phyloP scores from a whole-genome alignment of 1,140 invertebrate genomes.

The Wasmannia auropunctata region DNA sequence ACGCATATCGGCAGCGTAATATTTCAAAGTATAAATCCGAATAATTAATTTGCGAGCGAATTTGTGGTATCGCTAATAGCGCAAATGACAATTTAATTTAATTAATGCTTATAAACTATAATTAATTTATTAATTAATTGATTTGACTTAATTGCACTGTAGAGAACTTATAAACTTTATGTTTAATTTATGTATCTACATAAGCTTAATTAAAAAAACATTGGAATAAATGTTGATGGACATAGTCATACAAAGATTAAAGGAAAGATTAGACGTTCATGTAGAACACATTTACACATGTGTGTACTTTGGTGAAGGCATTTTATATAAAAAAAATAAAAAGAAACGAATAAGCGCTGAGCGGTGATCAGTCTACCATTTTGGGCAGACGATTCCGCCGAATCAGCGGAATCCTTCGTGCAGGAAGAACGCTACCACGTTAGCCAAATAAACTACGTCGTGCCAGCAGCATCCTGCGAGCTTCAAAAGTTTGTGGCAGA shows the following conservation, averaged over 20 bases:
- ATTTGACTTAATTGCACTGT: not conserved
- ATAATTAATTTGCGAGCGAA: not conserved
- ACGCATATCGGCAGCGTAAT: not conserved
- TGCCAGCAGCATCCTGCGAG: conserved; percentile 40
- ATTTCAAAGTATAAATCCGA: not conserved
- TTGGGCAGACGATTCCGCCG: conserved; percentile 22
- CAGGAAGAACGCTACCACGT: conserved; percentile 16
- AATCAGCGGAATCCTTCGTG: conserved; percentile 52
- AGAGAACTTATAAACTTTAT: not conserved
- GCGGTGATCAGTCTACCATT: not conserved
- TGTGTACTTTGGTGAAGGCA: not conserved
- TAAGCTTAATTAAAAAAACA: not conserved
- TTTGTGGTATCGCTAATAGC: not conserved
- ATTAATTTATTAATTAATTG: conserved; percentile 19
- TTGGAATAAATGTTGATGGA: not conserved
- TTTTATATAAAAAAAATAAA: not conserved
- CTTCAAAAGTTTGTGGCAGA: conserved; percentile 42
- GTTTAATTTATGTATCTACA: not conserved
- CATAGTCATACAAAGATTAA: not conserved
- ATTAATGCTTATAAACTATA: conserved; percentile 1
- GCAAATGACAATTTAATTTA: not conserved
- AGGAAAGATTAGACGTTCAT: not conserved
- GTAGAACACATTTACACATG: not conserved
- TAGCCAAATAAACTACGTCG: conserved; percentile 55
- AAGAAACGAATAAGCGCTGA: not conserved